phyloP scores from a whole-genome alignment of 2,888 invertebrate species.

The Drosophila infuscata region DNA sequence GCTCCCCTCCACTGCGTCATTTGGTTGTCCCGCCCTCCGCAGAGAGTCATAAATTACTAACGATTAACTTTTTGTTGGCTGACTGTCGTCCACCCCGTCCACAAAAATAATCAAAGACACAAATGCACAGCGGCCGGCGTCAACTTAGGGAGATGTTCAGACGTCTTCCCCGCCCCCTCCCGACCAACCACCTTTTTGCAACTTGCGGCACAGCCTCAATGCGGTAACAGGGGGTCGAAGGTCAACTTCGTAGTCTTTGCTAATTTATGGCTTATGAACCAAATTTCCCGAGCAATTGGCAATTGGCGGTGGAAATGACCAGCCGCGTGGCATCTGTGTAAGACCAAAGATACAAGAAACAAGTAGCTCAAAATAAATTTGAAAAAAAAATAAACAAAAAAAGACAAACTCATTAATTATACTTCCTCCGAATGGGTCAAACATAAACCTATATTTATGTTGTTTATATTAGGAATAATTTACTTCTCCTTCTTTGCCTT shows the following conservation, averaged over 20 bases:
- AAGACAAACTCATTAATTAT: neutral
- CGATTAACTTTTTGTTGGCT: conserved; percentile 75
- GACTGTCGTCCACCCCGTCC: conserved; percentile 29
- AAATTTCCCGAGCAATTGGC: conserved; percentile 52
- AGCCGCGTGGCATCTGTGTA: conserved; percentile 15
- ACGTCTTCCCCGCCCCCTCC: neutral
- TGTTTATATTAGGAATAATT: neutral
- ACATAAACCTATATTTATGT: neutral
- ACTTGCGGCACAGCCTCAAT: conserved; percentile 48
- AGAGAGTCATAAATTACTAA: conserved; percentile 74
- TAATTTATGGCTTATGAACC: conserved; percentile 53
- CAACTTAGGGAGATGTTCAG: conserved; percentile 11
- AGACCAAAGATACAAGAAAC: neutral
- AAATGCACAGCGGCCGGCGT: conserved; percentile 55
- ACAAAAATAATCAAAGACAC: conserved; percentile 69
- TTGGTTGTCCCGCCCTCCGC: conserved; percentile 33
- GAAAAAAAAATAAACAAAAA: neutral
- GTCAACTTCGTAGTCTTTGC: conserved; percentile 39
- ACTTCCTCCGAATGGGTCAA: neutral
- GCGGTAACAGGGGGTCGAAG: conserved; percentile 44
- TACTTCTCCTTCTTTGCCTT: neutral
- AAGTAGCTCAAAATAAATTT: neutral
- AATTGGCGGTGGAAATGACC: conserved; percentile 27
- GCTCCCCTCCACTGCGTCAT: neutral
- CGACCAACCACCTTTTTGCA: neutral